Base-by-base conservation (phyloP, 1,140 invertebrate species). In the Brachionus manjavacas region DNA sequence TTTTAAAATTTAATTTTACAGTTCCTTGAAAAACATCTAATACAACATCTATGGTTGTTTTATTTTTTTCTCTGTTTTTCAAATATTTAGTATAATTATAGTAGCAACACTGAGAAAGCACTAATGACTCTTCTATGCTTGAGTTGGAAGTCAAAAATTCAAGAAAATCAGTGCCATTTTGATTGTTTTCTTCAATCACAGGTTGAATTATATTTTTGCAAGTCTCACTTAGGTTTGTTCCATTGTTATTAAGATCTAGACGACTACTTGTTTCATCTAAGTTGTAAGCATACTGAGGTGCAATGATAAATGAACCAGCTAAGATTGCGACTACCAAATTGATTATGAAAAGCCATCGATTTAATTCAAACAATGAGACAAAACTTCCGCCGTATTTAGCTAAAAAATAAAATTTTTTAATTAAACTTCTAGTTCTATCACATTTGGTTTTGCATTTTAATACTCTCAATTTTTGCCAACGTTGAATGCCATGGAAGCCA, bases 11-110 rank as follows among this genome's bases (percentile, higher is more conserved):
- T 6, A 35, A 7, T 60, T 60, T 49, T 76, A 76, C 72, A 25
- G 72, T 76, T 76, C 72, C 72, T 76, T 76, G 72, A 8, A 76
- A 25, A 23, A 49, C 9, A 28, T 76, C 72, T 4, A 76, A 76
- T 3, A 76, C 12, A 35, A 28, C 2, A 49, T 76, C 41, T 9
- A 76, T 6, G 11, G 8, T 23, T 23, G 41, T 49, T 25, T 49
- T 25, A 25, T 76, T 25, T 12, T 46, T 23, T 1, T 23, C 25
- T 23, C 49, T 76, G 0, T 76, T 20, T 25, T 46, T 28, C 12
- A 76, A 46, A 76, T 76, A 76, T 49, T 49, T 14, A 9, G 41
- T 25, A 28, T 76, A 76, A 12, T 25, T 25, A 25, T 43, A 49
- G n/a, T 23, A 76, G 28, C 72, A 76, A 23, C 72, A 76, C 49